Percentiles rank a stretch among this genome's conserved stretches.
phyloP scores from a whole-genome alignment of 1,140 invertebrate genomes.

The Andrena cerasifolii region DNA sequence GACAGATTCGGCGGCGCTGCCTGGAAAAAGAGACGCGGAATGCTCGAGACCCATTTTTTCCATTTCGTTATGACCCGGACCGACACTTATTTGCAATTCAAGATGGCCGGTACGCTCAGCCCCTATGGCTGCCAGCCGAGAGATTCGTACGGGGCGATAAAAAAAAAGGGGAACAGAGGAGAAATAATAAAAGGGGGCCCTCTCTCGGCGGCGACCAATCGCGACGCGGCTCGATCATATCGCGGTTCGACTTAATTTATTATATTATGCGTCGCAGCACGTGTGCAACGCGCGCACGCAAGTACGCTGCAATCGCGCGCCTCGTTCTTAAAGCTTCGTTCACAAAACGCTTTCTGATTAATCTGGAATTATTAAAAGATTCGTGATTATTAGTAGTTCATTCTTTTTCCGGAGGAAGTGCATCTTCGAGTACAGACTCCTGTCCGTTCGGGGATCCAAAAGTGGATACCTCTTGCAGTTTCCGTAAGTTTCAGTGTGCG shows the following conservation, averaged over 20 bases:
- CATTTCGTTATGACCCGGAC: conserved; percentile 46
- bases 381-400: too few relatives aligned
- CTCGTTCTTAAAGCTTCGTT: not conserved
- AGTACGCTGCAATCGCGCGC: not conserved
- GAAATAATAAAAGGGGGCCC: conserved; percentile 52
- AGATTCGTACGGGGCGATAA: conserved; percentile 64
- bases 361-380: too few relatives aligned
- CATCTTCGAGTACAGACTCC: too few relatives aligned
- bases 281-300: conserved; percentile 29
- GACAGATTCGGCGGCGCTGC: not conserved
- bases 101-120: conserved; percentile 66
- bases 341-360: not conserved
- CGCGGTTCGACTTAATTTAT: conserved; percentile 67
- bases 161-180: conserved; percentile 23
- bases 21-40: not conserved
- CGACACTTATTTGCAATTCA: conserved; percentile 69
- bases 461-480: not conserved
- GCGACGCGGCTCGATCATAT: conserved; percentile 63
- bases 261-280: conserved; percentile 60
- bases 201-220: conserved; percentile 61
- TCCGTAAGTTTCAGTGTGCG: not conserved
- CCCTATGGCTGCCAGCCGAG: conserved; percentile 50
- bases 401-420: too few relatives aligned
- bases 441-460: too few relatives aligned
- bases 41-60: not conserved